phyloP scores from a whole-genome alignment of 2,888 invertebrate genomes.

The Aphrophora alni region DNA sequence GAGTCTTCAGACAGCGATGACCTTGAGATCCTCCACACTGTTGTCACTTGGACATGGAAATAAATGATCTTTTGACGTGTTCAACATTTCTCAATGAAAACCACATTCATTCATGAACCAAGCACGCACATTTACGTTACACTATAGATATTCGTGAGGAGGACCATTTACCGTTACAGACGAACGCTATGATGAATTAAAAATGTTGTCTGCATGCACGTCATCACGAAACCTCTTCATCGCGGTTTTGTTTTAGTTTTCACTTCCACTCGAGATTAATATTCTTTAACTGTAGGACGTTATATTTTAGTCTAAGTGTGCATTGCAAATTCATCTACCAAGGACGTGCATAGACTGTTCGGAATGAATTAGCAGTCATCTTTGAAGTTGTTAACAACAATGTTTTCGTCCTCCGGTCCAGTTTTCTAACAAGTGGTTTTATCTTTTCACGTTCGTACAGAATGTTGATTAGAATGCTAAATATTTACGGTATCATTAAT shows the following conservation, averaged over 20 bases:
- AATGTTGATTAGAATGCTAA: too few relatives aligned
- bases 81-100: background rate
- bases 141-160: constrained; percentile 36
- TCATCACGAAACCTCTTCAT: constrained; percentile 25
- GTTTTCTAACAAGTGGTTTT: too few relatives aligned
- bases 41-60: constrained; percentile 5
- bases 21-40: background rate
- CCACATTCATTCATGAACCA: constrained; percentile 23
- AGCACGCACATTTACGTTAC: constrained; percentile 24
- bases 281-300: background rate
- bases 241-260: background rate
- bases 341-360: background rate
- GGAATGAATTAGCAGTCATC: background rate
- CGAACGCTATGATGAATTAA: constrained; percentile 36
- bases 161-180: constrained; percentile 34
- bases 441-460: too few relatives aligned
- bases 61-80: background rate
- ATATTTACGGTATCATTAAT: too few relatives aligned
- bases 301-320: background rate
- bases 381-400: too few relatives aligned
- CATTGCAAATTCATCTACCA: background rate
- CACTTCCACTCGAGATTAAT: background rate
- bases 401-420: too few relatives aligned
- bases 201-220: constrained; percentile 39
- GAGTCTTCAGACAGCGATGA: too few relatives aligned